phyloP scores from a whole-genome alignment of 1,140 invertebrate genomes.

The Drosophila pachea region DNA sequence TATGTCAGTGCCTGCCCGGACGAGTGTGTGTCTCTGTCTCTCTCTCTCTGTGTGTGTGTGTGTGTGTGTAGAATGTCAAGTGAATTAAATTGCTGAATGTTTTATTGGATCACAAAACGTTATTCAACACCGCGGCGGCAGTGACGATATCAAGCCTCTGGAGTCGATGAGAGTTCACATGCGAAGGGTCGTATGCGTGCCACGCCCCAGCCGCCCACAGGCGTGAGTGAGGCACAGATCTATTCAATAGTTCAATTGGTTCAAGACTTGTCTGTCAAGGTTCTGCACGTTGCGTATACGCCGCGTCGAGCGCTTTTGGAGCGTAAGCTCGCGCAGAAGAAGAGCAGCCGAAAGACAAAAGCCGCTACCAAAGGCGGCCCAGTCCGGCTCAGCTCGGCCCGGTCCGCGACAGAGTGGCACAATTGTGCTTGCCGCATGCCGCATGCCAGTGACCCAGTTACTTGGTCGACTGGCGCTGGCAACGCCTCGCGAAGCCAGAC shows the following conservation, averaged over 20 bases:
- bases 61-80: conserved; percentile 54
- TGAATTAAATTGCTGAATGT: conserved; percentile 75
- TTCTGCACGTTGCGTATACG: conserved; percentile 63
- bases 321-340: conserved; percentile 22
- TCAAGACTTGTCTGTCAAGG: conserved; percentile 52
- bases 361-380: conserved; percentile 42
- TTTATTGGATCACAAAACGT: conserved; percentile 76
- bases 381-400: not conserved
- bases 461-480: conserved; percentile 40
- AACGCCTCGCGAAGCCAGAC: conserved; percentile 43
- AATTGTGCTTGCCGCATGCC: conserved; percentile 47
- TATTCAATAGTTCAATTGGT: conserved; percentile 35
- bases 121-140: conserved; percentile 64
- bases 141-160: conserved; percentile 49
- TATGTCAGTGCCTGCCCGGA: conserved; percentile 6
- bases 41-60: conserved; percentile 17
- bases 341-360: conserved; percentile 49
- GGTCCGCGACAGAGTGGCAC: conserved; percentile 16
- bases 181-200: conserved; percentile 43
- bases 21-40: conserved; percentile 17
- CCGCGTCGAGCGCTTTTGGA: conserved; percentile 30
- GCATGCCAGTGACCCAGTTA: conserved; percentile 65
- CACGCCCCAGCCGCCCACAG: conserved; percentile 1
- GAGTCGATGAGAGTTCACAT: conserved; percentile 49
- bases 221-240: not conserved